Evolutionary conservation across 1,140 invertebrate species (phyloP), one percentile per base, ranked within the genome.

Genomic region (Leguminivora glycinivorella): DNA sequence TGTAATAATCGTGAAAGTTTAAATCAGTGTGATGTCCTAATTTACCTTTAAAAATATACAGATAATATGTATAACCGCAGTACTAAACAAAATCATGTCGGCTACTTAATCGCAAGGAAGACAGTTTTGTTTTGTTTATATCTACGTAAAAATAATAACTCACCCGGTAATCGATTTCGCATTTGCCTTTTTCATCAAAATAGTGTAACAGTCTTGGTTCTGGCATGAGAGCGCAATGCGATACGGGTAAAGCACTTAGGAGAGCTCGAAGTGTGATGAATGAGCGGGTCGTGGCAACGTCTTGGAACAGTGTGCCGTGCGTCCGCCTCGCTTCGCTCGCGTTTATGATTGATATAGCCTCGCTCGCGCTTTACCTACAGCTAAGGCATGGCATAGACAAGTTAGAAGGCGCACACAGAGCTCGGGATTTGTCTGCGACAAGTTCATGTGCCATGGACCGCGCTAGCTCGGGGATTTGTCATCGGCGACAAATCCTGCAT

Each of bases 201-300:
- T 67, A n/a, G 60, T 34, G 63, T 58, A 69, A 63, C 81, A 75
- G 75, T 76, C 78, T 78, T 81, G 79, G 75, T 79, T 77, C 75
- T 79, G 70, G 75, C 81, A 82, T 72, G 52, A 60, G 56, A 56
- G 56, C 56, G 69, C 69, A 58, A 19, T 60, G 52, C 56, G 69
- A 70, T 82, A n/a, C n/a, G n/a, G n/a, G n/a, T n/a, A 81, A 81
- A 85, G 82, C 83, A 90, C 86, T 88, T 89, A 85, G 79, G 81
- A 84, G 77, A 72, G 78, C 73, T 89, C 84, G 85, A 88, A 87
- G 83, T 88, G 82, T 90, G 87, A 88, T 88, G 85, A 88, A 89
- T 87, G 84, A 80, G 79, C 72, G 75, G 70, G 76, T 81, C 75
- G 76, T 34, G 71, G 73, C 72, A 74, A 52, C 68, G 74, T 76